phyloP scores from a whole-genome alignment of 2,113 vertebrate genomes.

The Polyodon spathula region DNA sequence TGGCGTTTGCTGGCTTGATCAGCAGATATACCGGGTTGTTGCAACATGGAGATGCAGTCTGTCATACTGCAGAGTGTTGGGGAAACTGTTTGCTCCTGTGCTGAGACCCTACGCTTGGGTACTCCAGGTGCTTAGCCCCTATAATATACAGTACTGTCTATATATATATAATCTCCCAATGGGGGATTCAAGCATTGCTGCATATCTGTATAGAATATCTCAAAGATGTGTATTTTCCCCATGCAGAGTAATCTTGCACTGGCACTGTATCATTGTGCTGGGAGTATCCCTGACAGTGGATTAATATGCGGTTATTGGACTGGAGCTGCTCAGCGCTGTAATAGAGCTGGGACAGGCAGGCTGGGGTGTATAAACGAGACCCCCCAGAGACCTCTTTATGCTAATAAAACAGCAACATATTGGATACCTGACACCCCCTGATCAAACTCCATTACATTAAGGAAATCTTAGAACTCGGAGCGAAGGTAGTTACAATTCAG shows the following conservation, averaged over 20 bases:
- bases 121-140: too few species aligned
- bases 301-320: slow-evolving; percentile 45
- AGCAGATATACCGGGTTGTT: too few species aligned
- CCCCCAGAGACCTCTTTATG: slow-evolving; percentile 75
- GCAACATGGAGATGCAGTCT: too few species aligned
- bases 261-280: slow-evolving; percentile 38
- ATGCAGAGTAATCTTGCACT: background rate
- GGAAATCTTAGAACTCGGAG: slow-evolving; percentile 75
- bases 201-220: slow-evolving; percentile 28
- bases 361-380: slow-evolving; percentile 68
- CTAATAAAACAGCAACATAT: slow-evolving; percentile 83
- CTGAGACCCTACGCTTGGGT: too few species aligned
- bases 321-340: slow-evolving; percentile 29
- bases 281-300: slow-evolving; percentile 18
- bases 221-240: slow-evolving; percentile 30
- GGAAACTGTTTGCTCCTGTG: too few species aligned
- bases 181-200: slow-evolving; percentile 16
- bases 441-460: slow-evolving; percentile 91
- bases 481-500: slow-evolving; percentile 64
- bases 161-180: background rate
- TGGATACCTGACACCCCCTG: slow-evolving; percentile 70
- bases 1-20: too few species aligned
- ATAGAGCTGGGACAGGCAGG: slow-evolving; percentile 24
- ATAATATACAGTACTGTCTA: too few species aligned
- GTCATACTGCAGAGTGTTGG: too few species aligned